Conservation (phyloP, 2,888 invertebrate species). For the Muschampia plurimacula region DNA sequence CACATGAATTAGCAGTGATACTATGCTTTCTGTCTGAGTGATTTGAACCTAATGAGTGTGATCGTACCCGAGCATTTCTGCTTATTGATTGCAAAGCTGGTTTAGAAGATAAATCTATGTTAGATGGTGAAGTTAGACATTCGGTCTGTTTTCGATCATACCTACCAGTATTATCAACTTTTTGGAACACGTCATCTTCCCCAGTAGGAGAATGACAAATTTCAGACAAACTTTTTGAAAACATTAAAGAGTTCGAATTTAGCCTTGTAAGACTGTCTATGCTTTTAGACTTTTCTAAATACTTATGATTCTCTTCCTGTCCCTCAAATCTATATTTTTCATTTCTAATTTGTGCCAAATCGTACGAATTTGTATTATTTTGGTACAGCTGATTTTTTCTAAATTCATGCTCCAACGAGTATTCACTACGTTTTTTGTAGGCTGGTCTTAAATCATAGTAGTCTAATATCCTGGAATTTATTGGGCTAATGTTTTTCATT, state of each 20-base stretch:
- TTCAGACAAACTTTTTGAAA: constrained; percentile 26
- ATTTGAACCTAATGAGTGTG: constrained; percentile 67
- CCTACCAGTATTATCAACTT: not conserved
- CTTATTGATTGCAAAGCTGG: constrained; percentile 71
- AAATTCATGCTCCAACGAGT: constrained; percentile 24
- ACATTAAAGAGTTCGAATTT: constrained; percentile 60
- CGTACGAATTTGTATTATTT: constrained; percentile 42
- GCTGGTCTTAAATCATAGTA: constrained; percentile 5
- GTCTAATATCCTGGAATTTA: not conserved
- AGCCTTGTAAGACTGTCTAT: constrained; percentile 51
- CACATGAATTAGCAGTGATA: constrained; percentile 86
- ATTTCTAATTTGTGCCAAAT: constrained; percentile 32
- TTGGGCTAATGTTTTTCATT: constrained; percentile 44
- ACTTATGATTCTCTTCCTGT: constrained; percentile 46
- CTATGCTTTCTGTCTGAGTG: constrained; percentile 73
- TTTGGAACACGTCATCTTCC: constrained; percentile 32
- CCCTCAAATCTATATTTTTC: constrained; percentile 12
- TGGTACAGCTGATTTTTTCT: constrained; percentile 37
- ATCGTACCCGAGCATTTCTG: constrained; percentile 69
- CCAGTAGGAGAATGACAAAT: constrained; percentile 32
- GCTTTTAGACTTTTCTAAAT: constrained; percentile 50
- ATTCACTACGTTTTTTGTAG: constrained; percentile 3
- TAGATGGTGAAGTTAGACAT: constrained; percentile 62
- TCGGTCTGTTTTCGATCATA: constrained; percentile 56
- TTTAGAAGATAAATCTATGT: constrained; percentile 61